Conservation (phyloP, 2,113 vertebrate genomes). For the Tonatia bakeri region DNA sequence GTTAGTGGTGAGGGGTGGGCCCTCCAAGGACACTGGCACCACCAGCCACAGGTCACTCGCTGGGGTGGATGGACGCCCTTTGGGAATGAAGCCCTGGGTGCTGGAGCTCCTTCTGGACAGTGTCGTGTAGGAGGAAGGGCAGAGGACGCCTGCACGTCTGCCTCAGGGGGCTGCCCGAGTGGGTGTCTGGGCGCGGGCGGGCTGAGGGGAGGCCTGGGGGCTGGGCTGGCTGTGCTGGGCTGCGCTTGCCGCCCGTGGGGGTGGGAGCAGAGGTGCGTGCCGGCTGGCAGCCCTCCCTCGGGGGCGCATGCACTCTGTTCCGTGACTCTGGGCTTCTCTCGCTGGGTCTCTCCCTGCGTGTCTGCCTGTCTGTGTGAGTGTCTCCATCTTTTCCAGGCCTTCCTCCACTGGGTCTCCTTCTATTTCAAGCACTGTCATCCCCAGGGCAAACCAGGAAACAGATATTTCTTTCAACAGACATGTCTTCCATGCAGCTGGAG, state of each 20-base stretch:
- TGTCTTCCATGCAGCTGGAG: not conserved
- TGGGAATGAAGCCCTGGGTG: fast-evolving
- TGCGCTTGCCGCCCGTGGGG: not conserved
- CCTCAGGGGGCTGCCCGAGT: not conserved
- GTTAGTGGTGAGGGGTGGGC: not conserved
- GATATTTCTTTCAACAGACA: not conserved
- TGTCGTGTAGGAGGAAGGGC: fast-evolving
- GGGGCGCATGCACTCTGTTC: not conserved
- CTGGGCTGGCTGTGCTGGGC: fast-evolving
- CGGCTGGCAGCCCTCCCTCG: too few relatives aligned
- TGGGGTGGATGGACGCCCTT: not conserved
- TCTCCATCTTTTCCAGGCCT: not conserved
- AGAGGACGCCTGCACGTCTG: not conserved
- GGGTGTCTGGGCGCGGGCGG: not conserved
- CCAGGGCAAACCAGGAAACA: not conserved
- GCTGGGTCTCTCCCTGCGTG: not conserved
- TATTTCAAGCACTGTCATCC: not conserved
- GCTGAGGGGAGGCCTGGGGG: not conserved
- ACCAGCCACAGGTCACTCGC: not conserved
- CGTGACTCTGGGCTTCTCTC: not conserved
- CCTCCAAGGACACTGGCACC: not conserved
- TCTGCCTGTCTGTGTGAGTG: not conserved
- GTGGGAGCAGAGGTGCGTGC: too few relatives aligned
- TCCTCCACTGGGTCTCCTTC: not conserved
- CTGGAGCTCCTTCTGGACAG: not conserved